Evolutionary conservation across 2,888 invertebrate species (phyloP).

Genomic region (Drosophila cracens): DNA sequence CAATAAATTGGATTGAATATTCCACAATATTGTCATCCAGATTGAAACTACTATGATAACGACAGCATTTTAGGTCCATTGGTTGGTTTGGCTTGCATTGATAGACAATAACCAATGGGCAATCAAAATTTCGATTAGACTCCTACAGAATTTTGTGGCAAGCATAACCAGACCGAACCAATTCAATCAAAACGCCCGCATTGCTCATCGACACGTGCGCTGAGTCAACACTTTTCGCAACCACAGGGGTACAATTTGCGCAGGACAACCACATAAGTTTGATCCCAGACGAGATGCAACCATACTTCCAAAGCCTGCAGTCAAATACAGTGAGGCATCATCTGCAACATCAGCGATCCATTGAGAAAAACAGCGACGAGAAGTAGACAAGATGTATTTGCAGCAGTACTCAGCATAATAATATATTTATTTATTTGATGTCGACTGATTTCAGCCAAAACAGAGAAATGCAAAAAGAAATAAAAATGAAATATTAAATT

Average conservation of each 20-base stretch:
- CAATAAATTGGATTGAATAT: not conserved
- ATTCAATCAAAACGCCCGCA: constrained; percentile 6
- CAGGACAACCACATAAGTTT: not conserved
- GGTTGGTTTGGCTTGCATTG: not conserved
- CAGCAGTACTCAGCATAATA: not conserved
- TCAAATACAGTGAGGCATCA: not conserved
- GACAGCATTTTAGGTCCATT: not conserved
- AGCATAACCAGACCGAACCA: not conserved
- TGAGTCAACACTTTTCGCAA: constrained; percentile 8
- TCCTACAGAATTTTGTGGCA: not conserved
- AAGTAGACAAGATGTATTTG: not conserved
- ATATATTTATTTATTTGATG: not conserved
- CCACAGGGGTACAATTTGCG: constrained; percentile 8
- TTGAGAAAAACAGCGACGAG: not conserved
- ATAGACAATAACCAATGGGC: not conserved
- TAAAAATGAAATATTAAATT: not conserved
- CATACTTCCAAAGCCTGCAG: not conserved
- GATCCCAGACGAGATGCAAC: not conserved
- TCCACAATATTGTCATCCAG: not conserved
- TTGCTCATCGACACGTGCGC: constrained; percentile 7
- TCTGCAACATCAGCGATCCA: not conserved
- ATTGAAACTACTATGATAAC: not conserved
- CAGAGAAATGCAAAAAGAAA: not conserved
- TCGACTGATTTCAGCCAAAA: not conserved
- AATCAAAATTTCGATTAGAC: not conserved